Evolutionary conservation across 1,140 invertebrate species (phyloP).

Genomic region (Trinorchestia longiramus): DNA sequence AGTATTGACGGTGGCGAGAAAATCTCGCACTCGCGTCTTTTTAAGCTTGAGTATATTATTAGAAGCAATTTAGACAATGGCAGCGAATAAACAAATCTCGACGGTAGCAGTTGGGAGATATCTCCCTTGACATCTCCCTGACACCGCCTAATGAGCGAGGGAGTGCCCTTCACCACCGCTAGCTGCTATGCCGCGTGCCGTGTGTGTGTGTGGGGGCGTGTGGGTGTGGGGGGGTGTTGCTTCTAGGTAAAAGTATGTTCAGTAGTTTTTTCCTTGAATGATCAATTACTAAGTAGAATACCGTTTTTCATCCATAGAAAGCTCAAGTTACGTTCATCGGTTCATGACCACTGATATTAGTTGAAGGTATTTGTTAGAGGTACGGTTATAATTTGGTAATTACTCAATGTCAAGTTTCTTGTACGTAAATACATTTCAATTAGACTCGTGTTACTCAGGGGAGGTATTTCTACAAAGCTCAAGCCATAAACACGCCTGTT

Average conservation of each 20-base stretch:
- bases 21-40: neutral
- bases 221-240: neutral
- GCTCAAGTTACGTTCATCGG: neutral
- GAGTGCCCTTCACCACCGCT: neutral
- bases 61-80: conserved; percentile 54
- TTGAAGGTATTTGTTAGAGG: too few relatives aligned
- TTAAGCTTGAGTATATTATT: conserved; percentile 37
- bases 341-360: neutral
- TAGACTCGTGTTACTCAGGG: neutral
- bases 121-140: conserved; percentile 20
- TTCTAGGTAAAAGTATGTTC: neutral
- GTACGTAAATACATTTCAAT: neutral
- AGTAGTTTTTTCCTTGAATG: neutral
- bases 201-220: neutral
- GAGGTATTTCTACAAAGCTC: neutral
- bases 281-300: neutral
- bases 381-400: too few relatives aligned
- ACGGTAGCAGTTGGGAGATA: conserved; percentile 52
- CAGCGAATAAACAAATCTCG: conserved; percentile 35
- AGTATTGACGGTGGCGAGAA: conserved; percentile 10
- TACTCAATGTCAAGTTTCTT: too few relatives aligned
- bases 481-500: too few relatives aligned
- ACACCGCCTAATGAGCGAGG: conserved; percentile 36
- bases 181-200: neutral
- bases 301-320: neutral